phyloP scores from a whole-genome alignment of 2,113 vertebrate species.

The Hyla sarda region DNA sequence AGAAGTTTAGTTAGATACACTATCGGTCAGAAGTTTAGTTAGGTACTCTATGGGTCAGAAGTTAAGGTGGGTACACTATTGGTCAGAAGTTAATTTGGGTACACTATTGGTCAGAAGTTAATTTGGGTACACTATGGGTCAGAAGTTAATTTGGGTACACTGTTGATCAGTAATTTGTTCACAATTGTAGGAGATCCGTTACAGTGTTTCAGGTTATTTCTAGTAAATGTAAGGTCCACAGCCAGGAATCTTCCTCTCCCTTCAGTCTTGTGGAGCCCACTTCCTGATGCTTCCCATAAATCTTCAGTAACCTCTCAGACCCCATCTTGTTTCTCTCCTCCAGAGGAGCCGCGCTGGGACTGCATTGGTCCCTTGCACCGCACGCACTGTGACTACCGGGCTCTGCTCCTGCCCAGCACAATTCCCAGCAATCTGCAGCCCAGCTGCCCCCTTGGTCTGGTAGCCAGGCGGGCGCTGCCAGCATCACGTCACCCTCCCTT shows the following conservation, averaged over 20 bases:
- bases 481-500: background rate
- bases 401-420: background rate
- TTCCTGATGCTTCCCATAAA: background rate
- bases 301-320: background rate
- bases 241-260: background rate
- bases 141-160: background rate
- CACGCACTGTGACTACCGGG: slow-evolving; percentile 9
- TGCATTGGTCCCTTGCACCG: background rate
- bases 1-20: background rate
- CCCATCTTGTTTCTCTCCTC: background rate
- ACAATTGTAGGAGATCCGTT: background rate
- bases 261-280: background rate
- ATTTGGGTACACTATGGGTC: too few relatives aligned
- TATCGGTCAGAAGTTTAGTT: background rate
- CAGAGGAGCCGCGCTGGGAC: background rate
- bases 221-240: background rate
- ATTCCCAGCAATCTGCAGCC: background rate
- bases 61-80: background rate
- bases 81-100: background rate
- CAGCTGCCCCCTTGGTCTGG: slow-evolving; percentile 32
- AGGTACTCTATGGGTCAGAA: background rate
- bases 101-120: background rate
- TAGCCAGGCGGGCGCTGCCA: slow-evolving; percentile 35
- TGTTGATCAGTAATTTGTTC: background rate
- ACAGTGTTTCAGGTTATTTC: background rate